phyloP scores from a whole-genome alignment of 2,888 invertebrate genomes.

The Apomyelois bistriatella region DNA sequence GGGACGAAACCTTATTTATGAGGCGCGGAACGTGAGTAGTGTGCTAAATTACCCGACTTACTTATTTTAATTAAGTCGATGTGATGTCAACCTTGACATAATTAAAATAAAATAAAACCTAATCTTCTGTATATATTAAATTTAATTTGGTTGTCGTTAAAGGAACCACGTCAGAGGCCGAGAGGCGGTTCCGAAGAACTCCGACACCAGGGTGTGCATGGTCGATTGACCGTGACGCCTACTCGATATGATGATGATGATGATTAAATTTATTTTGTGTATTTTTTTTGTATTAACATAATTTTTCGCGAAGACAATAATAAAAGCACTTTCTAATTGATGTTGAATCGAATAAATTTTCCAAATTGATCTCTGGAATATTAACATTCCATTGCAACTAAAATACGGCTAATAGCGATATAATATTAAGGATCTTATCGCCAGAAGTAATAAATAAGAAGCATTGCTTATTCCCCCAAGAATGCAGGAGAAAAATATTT shows the following conservation, averaged over 20 bases:
- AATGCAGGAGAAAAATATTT: conserved; percentile 55
- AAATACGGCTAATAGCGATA: conserved; percentile 51
- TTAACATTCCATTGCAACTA: conserved; percentile 43
- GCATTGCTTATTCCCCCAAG: conserved; percentile 60
- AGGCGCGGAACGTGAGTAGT: conserved; percentile 19
- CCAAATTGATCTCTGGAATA: background rate
- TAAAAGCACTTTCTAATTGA: too few relatives aligned
- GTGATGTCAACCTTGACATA: conserved; percentile 20
- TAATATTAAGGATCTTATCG: conserved; percentile 65
- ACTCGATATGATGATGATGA: too few relatives aligned
- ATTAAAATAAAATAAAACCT: background rate
- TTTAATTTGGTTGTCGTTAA: too few relatives aligned
- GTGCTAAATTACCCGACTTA: conserved; percentile 19
- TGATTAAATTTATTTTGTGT: too few relatives aligned
- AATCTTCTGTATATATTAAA: too few relatives aligned
- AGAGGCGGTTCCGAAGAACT: too few relatives aligned
- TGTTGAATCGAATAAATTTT: too few relatives aligned
- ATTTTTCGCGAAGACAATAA: too few relatives aligned
- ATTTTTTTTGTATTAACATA: too few relatives aligned
- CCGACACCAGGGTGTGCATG: too few relatives aligned
- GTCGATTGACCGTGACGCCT: too few relatives aligned
- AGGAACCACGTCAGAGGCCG: too few relatives aligned
- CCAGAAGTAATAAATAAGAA: conserved; percentile 63
- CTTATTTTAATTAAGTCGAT: conserved; percentile 23
- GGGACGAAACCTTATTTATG: conserved; percentile 21